Base-by-base conservation (phyloP, 2,888 invertebrate genomes). In the Tiliacea citrago region DNA sequence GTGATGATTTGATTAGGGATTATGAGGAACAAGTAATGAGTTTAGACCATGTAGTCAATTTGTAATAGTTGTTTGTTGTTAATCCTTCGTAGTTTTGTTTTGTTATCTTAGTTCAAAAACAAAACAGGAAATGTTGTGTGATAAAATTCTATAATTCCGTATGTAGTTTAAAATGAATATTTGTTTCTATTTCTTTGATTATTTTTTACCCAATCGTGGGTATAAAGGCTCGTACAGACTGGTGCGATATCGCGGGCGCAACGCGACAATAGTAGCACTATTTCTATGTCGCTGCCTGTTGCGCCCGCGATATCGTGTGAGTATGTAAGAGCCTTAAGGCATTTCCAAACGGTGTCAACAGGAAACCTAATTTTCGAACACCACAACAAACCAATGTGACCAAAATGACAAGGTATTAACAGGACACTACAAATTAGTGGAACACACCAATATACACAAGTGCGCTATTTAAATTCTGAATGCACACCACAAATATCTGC, bases 401-500 rank as follows among this genome's bases (percentile, higher is more conserved):
- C 78, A 68, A 79, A 80, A 68, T 70, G 72, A 78, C 83, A 83
- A 55, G 42, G 53, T 79, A 79, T 84, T 69, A 86, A 76, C 79
- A 79, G 79, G 73, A 75, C 75, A 79, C 77, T 84, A 69, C 81
- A 88, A 87, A 88, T 88, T 88, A 86, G 83, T 86, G 68, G 58
- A 67, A 77, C 73, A 74, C 71, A 75, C 82, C 82, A 86, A 85
- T 84, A 83, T 82, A 78, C 69, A 75, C 87, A 76, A 78, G 77
- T 70, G 66, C 69, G 83, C 81, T 88, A 85, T 88, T 87, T 85
- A 87, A 88, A 88, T 88, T 85, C 72, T 79, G 83, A 83, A 86
- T 85, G 86, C 82, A 85, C 79, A 80, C 86, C 87, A 79, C 87
- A 83, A 82, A 87, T 86, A 90, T 88, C 87, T 88, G 89, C 82